Evolutionary conservation across 2,888 invertebrate species (phyloP), one percentile per base, ranked within the genome.

Genomic region (Nematopogon swammerdamellus): DNA sequence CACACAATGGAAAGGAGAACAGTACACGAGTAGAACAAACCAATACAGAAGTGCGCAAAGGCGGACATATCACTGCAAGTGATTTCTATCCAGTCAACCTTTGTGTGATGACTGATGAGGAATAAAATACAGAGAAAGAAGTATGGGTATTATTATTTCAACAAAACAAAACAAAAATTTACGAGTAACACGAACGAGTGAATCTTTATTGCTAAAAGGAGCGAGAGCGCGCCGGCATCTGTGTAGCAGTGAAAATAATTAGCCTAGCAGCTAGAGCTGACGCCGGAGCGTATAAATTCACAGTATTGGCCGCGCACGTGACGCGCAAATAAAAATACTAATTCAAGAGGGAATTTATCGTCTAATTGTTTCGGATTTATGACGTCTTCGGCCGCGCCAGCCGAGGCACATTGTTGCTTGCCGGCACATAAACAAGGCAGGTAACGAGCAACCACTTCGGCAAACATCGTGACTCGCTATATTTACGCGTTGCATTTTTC

Each of bases 341-440:
- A 72, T 72, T 67, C 66, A 67, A 67, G 63, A 59, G 62, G 60
- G 63, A 65, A 72, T 72, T 72, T 72, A 72, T 72, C 61, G 67
- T 68, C 64, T 73, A 71, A 74, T 72, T 72, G 72, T 71, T 71
- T 65, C 58, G 61, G 64, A 72, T 72, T 73, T 72, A 72, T 65
- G 70, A 65, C 65, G 63, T 61, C 59, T 59, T 61, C 57, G 57
- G 63, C 59, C 8, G 63, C 65, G 70, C 68, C 69, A 70, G 64
- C 59, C 30, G 16, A 19, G 42, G 25, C 60, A 62, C 61, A 58
- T 63, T 63, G 64, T 68, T 61, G 64, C 60, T 59, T 57, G 59
- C 57, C 57, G 63, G 63, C 61, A 62, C 63, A 69, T 70, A 65
- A 67, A 70, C 60, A 62, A 67, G 58, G 59, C 36, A 6, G 36